Evolutionary conservation across 2,888 invertebrate species (phyloP), one percentile per base, ranked within the genome.

Genomic region (Tortricodes alternella): DNA sequence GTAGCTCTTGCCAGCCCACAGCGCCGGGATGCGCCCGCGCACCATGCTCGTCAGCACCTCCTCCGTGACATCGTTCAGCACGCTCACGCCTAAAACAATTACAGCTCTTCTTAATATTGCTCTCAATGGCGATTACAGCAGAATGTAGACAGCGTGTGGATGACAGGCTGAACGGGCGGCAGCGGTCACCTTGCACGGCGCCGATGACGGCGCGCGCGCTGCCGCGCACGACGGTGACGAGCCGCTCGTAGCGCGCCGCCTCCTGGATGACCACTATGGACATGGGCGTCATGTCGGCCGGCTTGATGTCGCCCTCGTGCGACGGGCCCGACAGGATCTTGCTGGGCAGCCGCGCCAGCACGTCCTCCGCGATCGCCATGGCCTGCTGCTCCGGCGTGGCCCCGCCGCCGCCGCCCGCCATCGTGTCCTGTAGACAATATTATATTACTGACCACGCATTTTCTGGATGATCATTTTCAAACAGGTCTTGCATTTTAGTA

Each of bases 111-210:
- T 29, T 11, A n/a, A n/a, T n/a, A n/a, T n/a, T n/a, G n/a, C n/a
- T n/a, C n/a, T n/a, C n/a, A n/a, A n/a, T n/a, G n/a, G n/a, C n/a
- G n/a, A n/a, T n/a, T n/a, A n/a, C n/a, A n/a, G n/a, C n/a, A n/a
- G n/a, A n/a, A n/a, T n/a, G n/a, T n/a, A n/a, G n/a, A n/a, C n/a
- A n/a, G n/a, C n/a, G n/a, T n/a, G n/a, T n/a, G n/a, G n/a, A n/a
- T n/a, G n/a, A n/a, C n/a, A n/a, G n/a, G n/a, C n/a, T n/a, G n/a
- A n/a, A n/a, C n/a, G n/a, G n/a, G n/a, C n/a, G n/a, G n/a, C n/a
- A n/a, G n/a, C n/a, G n/a, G n/a, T n/a, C n/a, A 95, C 97, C 98
- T 92, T 96, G 97, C 60, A 98, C 95, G 6, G 97, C 98, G 65
- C 96, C 96, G 71, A 94, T 94, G 7, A 98, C 93, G 44, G 96